Conservation (phyloP, 2,113 vertebrate genomes). For the Zootoca vivipara region DNA sequence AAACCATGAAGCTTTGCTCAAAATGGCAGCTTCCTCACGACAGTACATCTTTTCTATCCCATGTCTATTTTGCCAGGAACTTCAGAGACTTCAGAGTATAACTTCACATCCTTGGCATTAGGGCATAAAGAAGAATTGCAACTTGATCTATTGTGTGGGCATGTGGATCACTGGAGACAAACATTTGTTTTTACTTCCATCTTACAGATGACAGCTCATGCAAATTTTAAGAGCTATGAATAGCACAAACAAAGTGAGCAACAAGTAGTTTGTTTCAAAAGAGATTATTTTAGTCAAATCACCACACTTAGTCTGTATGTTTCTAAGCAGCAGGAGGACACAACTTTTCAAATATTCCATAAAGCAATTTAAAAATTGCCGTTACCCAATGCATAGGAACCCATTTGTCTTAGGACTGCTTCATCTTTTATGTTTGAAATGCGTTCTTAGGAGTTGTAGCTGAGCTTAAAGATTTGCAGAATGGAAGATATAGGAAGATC, state of each 20-base stretch:
- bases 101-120: constrained; percentile 32
- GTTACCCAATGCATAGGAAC: neutral
- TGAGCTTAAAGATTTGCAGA: neutral
- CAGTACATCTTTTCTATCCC: neutral
- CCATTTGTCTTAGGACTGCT: neutral
- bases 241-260: constrained; percentile 16
- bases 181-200: neutral
- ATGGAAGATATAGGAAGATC: neutral
- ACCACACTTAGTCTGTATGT: neutral
- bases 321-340: neutral
- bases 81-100: constrained; percentile 4
- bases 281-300: neutral
- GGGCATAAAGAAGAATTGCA: neutral
- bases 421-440: neutral
- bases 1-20: neutral
- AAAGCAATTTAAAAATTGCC: neutral
- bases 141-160: neutral
- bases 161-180: neutral
- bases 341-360: neutral
- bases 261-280: too few species aligned
- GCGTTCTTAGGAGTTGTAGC: neutral
- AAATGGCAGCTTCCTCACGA: neutral
- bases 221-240: neutral
- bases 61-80: neutral
- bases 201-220: neutral